Percentiles rank a stretch among this genome's conserved stretches.
Conservation (phyloP, 2,888 invertebrate genomes). For the Leuctra nigra region DNA sequence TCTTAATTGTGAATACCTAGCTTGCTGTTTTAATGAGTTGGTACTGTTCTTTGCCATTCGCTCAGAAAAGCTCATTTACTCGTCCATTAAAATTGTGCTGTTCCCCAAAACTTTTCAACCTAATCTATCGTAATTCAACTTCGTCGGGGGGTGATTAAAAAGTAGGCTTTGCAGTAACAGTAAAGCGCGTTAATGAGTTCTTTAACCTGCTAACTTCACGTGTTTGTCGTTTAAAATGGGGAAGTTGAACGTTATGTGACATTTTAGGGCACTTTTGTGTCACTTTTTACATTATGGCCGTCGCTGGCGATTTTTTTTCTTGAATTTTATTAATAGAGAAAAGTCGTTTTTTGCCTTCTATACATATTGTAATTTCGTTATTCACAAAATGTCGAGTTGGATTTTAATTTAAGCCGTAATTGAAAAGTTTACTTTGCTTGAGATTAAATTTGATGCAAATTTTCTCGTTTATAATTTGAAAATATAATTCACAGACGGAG, state of each 20-base stretch:
- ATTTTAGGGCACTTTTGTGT: not conserved
- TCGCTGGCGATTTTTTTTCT: not conserved
- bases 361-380: constrained; percentile 23
- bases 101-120: constrained; percentile 7
- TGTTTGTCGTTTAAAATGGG: not conserved
- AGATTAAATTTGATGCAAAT: constrained; percentile 27
- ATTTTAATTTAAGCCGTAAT: constrained; percentile 26
- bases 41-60: too few relatives aligned
- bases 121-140: constrained; percentile 13
- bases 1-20: too few relatives aligned
- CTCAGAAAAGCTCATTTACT: too few relatives aligned
- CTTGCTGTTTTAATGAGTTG: too few relatives aligned
- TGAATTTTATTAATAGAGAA: not conserved
- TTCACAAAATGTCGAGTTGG: constrained; percentile 22
- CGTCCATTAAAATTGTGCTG: constrained; percentile 11
- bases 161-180: constrained; percentile 5
- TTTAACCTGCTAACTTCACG: not conserved
- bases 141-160: constrained; percentile 13
- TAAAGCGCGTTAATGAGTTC: constrained; percentile 11
- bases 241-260: too few relatives aligned
- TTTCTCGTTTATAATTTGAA: constrained; percentile 10
- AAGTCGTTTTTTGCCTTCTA: not conserved
- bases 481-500: too few relatives aligned
- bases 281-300: not conserved
- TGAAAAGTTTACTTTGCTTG: constrained; percentile 26